phyloP scores from a whole-genome alignment of 2,888 invertebrate genomes.

The Macaria liturata region DNA sequence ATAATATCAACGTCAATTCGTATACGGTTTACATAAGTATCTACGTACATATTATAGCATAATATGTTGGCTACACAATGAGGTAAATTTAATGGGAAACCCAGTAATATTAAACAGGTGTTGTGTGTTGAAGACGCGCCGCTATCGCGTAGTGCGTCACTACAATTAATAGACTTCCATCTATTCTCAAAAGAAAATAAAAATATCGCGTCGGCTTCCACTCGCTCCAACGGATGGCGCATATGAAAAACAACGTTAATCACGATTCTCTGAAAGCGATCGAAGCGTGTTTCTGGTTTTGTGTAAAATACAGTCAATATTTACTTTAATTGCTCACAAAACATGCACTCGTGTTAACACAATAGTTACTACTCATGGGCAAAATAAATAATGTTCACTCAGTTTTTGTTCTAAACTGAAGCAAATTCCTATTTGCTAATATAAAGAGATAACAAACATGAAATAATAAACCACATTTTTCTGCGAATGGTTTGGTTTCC shows the following conservation, averaged over 20 bases:
- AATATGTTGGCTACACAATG: slow-evolving; percentile 7
- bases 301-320: slow-evolving; percentile 58
- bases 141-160: slow-evolving; percentile 66
- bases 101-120: slow-evolving; percentile 56
- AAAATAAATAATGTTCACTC: slow-evolving; percentile 10
- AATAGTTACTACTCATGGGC: slow-evolving; percentile 13
- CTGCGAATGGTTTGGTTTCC: no score
- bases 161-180: slow-evolving; percentile 75
- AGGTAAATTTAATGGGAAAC: slow-evolving; percentile 15
- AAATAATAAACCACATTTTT: no score
- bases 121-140: slow-evolving; percentile 46
- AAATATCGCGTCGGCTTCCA: slow-evolving; percentile 66
- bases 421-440: no score
- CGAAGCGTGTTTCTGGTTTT: slow-evolving; percentile 55
- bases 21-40: neutral
- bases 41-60: slow-evolving; percentile 1
- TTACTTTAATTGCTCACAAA: slow-evolving; percentile 52
- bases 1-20: no score
- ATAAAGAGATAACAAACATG: no score
- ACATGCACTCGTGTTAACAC: slow-evolving; percentile 29
- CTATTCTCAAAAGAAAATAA: slow-evolving; percentile 79
- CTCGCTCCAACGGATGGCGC: slow-evolving; percentile 44
- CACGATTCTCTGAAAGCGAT: slow-evolving; percentile 69
- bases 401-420: slow-evolving; percentile 3
- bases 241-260: slow-evolving; percentile 69